These are phyloP conservation scores for Sarcophaga rosellei DNA, from an alignment of 2,888 invertebrate species.

Conservation along the genomic window DNA sequence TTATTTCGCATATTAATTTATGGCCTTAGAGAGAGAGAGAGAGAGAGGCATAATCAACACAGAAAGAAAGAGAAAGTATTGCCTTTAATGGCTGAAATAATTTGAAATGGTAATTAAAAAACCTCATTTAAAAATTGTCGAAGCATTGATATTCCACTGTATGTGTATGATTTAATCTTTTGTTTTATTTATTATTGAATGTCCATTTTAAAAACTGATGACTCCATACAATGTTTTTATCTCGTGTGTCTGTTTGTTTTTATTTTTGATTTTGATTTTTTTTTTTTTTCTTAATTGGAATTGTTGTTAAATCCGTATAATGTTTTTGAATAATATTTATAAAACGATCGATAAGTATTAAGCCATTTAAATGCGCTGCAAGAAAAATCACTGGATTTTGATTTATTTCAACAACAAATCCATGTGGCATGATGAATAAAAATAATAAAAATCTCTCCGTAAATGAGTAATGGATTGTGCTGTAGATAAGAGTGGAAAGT, in stretches of 20 bases:
- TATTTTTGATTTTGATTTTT: slow-evolving; percentile 2
- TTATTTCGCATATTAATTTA: no score
- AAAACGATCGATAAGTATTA: slow-evolving; percentile 18
- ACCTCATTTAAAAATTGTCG: not conserved
- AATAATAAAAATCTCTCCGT: not conserved
- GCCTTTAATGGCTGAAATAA: no score
- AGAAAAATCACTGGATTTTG: slow-evolving; percentile 4
- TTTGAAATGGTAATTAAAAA: no score
- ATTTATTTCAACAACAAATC: not conserved
- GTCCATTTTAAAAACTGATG: slow-evolving; percentile 9
- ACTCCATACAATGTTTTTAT: not conserved
- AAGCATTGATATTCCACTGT: slow-evolving; percentile 7
- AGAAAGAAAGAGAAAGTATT: no score
- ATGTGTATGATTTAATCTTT: slow-evolving; percentile 17
- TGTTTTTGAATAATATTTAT: slow-evolving; percentile 21
- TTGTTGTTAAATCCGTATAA: slow-evolving; percentile 22
- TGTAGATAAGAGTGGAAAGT: no score
- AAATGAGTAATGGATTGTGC: no score
- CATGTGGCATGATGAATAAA: not conserved
- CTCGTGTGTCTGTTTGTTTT: not conserved
- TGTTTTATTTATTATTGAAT: slow-evolving; percentile 8
- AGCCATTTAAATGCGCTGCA: slow-evolving; percentile 10
- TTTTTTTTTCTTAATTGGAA: slow-evolving; percentile 26
- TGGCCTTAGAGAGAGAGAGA: no score
- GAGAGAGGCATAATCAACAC: no score